Evolutionary conservation across 1,140 invertebrate species (phyloP), one percentile per base, ranked within the genome.

Genomic region (Hestina assimilis): DNA sequence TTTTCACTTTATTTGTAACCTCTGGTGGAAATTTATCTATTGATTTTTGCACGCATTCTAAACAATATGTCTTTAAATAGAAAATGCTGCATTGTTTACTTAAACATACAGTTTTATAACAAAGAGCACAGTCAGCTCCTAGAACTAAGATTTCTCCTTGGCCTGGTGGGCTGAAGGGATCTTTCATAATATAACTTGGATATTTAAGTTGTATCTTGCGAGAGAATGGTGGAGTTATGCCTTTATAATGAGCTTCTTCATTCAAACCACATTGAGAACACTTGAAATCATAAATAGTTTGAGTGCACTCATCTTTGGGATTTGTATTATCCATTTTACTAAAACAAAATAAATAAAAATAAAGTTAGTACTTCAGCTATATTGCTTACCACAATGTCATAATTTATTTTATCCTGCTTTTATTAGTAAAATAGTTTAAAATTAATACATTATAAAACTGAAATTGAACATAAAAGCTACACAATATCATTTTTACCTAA

Each of bases 131-230:
- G 71, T 95, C 90, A 17, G 91, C 89, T n/a, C 95, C 96, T 4
- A 96, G 65, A 0, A 95, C 88, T 71, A 95, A 91, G 50, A 85
- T 89, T 82, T 95, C 92, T 21, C 91, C 92, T 75, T 90, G 92
- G 2, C 87, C 81, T 11, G 91, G 90, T 1, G 92, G 84, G 71
- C 91, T 91, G 72, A 96, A 97, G 2, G 96, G 95, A 89, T 97
- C 95, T 72, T 94, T 93, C 91, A 95, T 94, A 0, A 96, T 79
- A 79, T 94, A 97, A 57, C 91, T 92, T 7, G 95, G 91, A 79
- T 95, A 94, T 38, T 88, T 81, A 57, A 94, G 92, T 5, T 93
- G 77, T 26, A 90, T 72, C 51, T 89, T 90, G 57, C 91, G 90
- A 8, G 92, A 90, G 73, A 95, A 96, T 2, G 93, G 92, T 31